These are phyloP conservation scores for Carlito syrichta DNA, from an alignment of 2,113 vertebrate species.

Conservation along the genomic window DNA sequence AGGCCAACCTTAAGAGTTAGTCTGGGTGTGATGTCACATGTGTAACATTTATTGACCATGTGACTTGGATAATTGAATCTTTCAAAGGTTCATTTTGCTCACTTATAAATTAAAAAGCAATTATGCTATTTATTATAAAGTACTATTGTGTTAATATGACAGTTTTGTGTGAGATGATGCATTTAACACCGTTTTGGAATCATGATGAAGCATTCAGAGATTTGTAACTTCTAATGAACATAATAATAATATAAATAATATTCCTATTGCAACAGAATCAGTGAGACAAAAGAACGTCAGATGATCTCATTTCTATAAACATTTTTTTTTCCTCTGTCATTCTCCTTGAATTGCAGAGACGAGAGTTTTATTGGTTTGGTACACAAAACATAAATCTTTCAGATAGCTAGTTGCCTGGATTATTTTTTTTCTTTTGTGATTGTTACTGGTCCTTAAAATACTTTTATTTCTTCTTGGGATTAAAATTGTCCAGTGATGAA, in stretches of 20 bases:
- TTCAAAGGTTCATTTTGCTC: background rate
- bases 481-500: conserved; percentile 13
- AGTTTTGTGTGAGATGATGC: background rate
- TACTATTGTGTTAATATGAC: background rate
- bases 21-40: background rate
- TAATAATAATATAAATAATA: background rate
- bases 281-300: background rate
- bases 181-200: background rate
- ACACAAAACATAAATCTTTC: conserved; percentile 45
- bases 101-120: background rate
- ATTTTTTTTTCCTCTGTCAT: background rate
- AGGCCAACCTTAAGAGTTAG: background rate
- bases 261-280: background rate
- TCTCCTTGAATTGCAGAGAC: background rate
- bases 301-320: background rate
- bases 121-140: background rate
- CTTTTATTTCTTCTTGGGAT: background rate
- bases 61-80: background rate
- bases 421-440: background rate
- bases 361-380: conserved; percentile 2
- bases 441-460: background rate
- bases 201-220: background rate
- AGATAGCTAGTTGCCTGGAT: background rate
- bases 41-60: background rate
- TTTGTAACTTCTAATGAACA: conserved; percentile 30